Evolutionary conservation across 64 coral and sea anemone species (phyloP).

Genomic region (Acropora yongei): DNA sequence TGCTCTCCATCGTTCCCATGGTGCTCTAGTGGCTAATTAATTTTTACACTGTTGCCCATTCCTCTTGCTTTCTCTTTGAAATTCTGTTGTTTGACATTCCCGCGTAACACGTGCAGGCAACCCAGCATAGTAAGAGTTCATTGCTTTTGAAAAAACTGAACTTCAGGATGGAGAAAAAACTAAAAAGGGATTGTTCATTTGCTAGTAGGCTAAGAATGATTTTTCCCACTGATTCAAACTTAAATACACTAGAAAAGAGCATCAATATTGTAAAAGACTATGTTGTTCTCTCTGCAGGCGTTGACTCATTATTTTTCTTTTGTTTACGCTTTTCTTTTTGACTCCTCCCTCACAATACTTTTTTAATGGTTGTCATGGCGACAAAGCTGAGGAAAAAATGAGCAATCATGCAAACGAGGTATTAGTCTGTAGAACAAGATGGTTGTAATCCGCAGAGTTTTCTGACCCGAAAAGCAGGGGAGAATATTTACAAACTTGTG

Average conservation of each 20-base stretch:
- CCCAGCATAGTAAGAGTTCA: no score
- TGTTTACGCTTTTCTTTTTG: background rate
- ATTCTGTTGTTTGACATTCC: background rate
- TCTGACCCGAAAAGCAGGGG: no score
- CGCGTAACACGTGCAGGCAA: no score
- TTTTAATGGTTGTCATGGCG: constrained; percentile 52
- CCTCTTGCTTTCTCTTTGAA: background rate
- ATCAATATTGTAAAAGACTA: no score
- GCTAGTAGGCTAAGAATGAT: no score
- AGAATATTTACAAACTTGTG: no score
- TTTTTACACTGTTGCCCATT: background rate
- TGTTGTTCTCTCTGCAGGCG: no score
- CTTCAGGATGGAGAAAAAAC: no score
- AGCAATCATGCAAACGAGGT: constrained; percentile 44
- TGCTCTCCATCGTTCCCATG: constrained; percentile 2
- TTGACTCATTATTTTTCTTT: background rate
- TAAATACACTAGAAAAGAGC: no score
- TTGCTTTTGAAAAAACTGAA: no score
- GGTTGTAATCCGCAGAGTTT: background rate
- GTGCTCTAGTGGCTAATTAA: background rate
- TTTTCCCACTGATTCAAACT: no score
- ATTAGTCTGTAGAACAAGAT: background rate
- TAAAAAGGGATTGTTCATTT: no score
- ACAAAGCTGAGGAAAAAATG: background rate
- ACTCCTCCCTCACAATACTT: background rate